Conservation (phyloP, 2,888 invertebrate species). For the Habrosyne pyritoides region DNA sequence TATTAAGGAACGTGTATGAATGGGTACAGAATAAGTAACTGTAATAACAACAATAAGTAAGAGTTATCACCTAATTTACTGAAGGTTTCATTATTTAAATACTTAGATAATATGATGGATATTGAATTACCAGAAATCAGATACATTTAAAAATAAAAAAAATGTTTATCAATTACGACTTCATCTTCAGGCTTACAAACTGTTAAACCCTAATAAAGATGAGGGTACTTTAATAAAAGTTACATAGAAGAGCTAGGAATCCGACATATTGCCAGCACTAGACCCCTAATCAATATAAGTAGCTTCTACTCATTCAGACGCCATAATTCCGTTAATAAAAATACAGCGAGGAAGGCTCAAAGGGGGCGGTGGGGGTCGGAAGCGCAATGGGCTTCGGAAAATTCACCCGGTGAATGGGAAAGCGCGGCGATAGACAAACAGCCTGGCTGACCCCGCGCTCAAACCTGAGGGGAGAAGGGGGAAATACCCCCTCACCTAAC, state of each 20-base stretch:
- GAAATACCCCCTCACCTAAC: conserved; percentile 51
- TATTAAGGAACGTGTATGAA: too few relatives aligned
- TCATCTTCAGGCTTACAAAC: not conserved
- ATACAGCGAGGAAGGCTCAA: conserved; percentile 69
- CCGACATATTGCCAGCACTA: conserved; percentile 23
- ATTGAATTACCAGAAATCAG: too few relatives aligned
- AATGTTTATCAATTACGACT: too few relatives aligned
- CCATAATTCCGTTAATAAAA: conserved; percentile 82
- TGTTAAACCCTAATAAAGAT: not conserved
- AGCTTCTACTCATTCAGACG: conserved; percentile 74
- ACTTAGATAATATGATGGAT: too few relatives aligned
- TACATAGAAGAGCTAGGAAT: not conserved
- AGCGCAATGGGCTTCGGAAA: conserved; percentile 80
- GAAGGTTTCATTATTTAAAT: too few relatives aligned
- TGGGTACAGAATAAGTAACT: too few relatives aligned
- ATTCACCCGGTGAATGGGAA: conserved; percentile 82
- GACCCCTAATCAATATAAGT: conserved; percentile 77
- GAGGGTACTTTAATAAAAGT: not conserved
- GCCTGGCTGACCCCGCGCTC: conserved; percentile 66
- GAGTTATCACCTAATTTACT: too few relatives aligned
- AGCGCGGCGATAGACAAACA: conserved; percentile 82
- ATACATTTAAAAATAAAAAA: not conserved
- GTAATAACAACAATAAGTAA: too few relatives aligned
- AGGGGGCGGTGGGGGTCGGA: conserved; percentile 60
- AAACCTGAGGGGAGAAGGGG: conserved; percentile 24